Evolutionary conservation across 2,113 vertebrate genomes (phyloP).

Genomic region (Bothrops jararaca): DNA sequence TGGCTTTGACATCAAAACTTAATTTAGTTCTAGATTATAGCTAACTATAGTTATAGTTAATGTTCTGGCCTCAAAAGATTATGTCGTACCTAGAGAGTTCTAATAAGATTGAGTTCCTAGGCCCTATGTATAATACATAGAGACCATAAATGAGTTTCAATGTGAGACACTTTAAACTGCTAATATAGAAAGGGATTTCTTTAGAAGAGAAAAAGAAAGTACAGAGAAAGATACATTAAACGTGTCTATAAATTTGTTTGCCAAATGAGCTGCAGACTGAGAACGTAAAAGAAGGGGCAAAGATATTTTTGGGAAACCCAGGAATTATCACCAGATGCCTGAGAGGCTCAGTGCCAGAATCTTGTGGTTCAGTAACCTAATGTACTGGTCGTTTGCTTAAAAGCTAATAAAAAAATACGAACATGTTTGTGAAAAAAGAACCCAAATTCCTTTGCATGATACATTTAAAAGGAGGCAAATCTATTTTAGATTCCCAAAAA

Average conservation of each 20-base stretch:
- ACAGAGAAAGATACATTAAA: constrained; percentile 4
- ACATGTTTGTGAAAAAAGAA: constrained; percentile 35
- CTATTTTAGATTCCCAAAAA: constrained; percentile 44
- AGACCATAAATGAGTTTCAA: neutral
- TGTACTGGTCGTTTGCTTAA: constrained; percentile 11
- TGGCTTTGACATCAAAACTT: neutral
- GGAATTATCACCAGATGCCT: constrained; percentile 49
- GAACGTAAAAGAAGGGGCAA: neutral
- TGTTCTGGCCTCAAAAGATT: neutral
- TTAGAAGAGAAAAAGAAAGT: neutral
- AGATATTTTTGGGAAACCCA: constrained; percentile 56
- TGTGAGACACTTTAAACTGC: neutral
- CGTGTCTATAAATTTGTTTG: constrained; percentile 21
- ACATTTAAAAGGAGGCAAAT: constrained; percentile 21
- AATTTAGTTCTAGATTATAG: neutral
- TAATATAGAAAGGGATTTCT: neutral
- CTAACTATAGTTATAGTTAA: neutral
- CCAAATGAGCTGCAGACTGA: constrained; percentile 6
- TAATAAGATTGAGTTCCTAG: neutral
- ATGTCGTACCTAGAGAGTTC: neutral
- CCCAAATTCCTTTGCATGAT: constrained; percentile 29
- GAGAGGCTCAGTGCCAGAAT: constrained; percentile 45
- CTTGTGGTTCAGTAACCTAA: constrained; percentile 50
- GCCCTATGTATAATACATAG: neutral
- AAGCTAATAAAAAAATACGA: constrained; percentile 32